These are phyloP conservation scores for Loxodonta africana DNA, from an alignment of 2,113 vertebrate genomes.

Conservation along the genomic window DNA sequence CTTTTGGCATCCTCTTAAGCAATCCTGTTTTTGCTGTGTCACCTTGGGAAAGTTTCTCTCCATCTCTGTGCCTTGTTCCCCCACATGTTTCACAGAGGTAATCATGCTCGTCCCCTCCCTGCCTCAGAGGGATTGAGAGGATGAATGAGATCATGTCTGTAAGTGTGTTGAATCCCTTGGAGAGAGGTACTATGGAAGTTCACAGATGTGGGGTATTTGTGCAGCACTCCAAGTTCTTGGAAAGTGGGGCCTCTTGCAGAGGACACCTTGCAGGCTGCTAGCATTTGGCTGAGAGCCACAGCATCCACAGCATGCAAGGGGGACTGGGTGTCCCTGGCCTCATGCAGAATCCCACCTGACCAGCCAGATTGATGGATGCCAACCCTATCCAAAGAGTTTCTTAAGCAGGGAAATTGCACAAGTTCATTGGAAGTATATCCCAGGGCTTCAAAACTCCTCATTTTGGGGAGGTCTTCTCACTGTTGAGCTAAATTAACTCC, in stretches of 20 bases:
- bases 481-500: background rate
- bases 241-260: background rate
- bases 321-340: background rate
- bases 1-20: background rate
- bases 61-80: constrained; percentile 51
- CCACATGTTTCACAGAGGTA: background rate
- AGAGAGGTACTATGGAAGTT: constrained; percentile 66
- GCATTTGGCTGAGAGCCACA: background rate
- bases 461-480: background rate
- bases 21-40: background rate
- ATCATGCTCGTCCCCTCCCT: constrained; percentile 49
- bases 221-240: constrained; percentile 74
- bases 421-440: background rate
- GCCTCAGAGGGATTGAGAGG: constrained; percentile 64
- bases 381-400: background rate
- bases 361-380: background rate
- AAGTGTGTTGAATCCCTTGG: constrained; percentile 66
- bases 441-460: background rate
- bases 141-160: constrained; percentile 79
- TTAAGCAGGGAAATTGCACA: background rate
- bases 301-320: background rate
- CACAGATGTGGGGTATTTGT: constrained; percentile 71
- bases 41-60: constrained; percentile 7
- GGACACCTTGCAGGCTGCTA: constrained; percentile 60
- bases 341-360: background rate